Conservation (phyloP, 2,797 vertebrate genomes). For the Bucorvus abyssinicus region DNA sequence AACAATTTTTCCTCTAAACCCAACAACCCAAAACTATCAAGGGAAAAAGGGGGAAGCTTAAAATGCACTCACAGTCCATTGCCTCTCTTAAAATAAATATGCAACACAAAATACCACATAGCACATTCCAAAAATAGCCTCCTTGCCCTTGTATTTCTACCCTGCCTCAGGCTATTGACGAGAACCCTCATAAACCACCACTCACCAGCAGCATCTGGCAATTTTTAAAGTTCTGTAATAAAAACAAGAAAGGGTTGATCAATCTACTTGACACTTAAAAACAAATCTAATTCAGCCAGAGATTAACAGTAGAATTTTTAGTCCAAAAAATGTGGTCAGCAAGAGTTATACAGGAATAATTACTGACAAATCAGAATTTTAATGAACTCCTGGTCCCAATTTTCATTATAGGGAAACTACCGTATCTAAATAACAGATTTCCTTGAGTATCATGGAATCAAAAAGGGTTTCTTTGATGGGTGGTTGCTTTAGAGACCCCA, state of each 20-base stretch:
- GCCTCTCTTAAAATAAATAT: neutral
- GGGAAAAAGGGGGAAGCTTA: neutral
- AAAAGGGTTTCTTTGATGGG: neutral
- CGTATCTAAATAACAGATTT: neutral
- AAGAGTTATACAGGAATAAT: neutral
- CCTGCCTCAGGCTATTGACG: neutral
- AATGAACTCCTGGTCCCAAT: neutral
- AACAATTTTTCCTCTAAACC: neutral
- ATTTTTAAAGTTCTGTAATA: neutral
- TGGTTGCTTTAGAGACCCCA: neutral
- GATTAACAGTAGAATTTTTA: neutral
- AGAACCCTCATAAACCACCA: neutral
- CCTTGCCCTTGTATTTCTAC: neutral
- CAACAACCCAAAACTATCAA: neutral
- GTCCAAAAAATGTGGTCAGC: neutral
- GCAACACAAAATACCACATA: neutral
- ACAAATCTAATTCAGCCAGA: neutral
- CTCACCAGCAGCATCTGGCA: neutral
- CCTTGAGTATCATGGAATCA: neutral
- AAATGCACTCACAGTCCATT: neutral
- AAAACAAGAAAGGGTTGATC: neutral
- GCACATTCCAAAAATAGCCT: neutral
- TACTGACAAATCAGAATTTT: neutral
- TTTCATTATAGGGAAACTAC: neutral
- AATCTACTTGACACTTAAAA: constrained; percentile 19